These are phyloP conservation scores for Ceratoteleas bidentatus DNA, from an alignment of 1,140 invertebrate genomes.

Conservation along the genomic window DNA sequence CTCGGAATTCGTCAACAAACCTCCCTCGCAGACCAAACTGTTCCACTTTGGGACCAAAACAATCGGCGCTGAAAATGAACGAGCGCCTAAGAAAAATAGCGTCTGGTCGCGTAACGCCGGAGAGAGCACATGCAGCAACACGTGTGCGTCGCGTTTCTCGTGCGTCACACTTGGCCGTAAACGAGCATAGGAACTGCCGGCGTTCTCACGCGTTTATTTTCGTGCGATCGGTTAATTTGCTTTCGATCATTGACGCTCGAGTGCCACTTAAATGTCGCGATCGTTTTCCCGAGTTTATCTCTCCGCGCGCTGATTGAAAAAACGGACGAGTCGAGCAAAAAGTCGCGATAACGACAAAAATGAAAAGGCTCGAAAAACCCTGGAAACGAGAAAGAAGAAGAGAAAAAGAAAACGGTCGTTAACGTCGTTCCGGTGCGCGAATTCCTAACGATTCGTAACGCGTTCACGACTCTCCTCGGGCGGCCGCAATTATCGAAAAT, in stretches of 20 bases:
- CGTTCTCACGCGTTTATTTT: constrained; percentile 66
- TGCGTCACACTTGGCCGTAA: constrained; percentile 20
- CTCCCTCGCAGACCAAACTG: constrained; percentile 1
- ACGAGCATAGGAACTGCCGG: constrained; percentile 42
- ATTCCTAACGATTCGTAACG: neutral
- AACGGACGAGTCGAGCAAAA: neutral
- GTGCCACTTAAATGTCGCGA: neutral
- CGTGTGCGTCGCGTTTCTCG: constrained; percentile 17
- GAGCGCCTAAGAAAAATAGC: constrained; percentile 25
- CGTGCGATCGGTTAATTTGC: constrained; percentile 50
- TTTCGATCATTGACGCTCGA: constrained; percentile 8
- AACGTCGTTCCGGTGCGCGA: neutral
- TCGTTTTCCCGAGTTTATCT: neutral
- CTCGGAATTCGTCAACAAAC: neutral
- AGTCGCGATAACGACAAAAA: too few species aligned
- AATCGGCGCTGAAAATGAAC: constrained; percentile 22
- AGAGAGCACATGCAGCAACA: constrained; percentile 35
- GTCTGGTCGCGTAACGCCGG: constrained; percentile 19
- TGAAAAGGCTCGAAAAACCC: too few species aligned
- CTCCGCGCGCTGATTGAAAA: neutral
- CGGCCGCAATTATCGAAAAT: constrained; percentile 59
- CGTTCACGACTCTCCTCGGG: neutral
- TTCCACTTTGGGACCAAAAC: constrained; percentile 27
- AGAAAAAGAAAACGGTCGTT: neutral
- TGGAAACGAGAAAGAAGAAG: too few species aligned